phyloP scores from a whole-genome alignment of 1,140 invertebrate genomes.

The Solen grandis region DNA sequence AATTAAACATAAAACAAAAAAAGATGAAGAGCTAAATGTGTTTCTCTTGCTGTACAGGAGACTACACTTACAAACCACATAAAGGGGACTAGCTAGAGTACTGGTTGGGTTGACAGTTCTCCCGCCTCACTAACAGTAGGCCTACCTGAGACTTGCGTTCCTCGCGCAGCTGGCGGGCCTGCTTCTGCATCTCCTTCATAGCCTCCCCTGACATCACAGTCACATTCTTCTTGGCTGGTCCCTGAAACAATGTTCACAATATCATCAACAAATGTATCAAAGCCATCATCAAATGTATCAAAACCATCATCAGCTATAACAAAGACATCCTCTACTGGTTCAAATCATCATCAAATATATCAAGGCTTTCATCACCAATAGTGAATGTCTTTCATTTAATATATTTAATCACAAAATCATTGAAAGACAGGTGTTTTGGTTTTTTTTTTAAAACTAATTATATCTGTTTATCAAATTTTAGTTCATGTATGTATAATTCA shows the following conservation, averaged over 20 bases:
- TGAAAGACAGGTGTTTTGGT: no score
- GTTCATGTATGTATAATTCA: no score
- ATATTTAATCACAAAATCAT: no score
- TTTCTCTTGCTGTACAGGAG: no score
- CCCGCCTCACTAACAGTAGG: not conserved
- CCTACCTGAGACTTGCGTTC: constrained; percentile 68
- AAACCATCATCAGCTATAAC: not conserved
- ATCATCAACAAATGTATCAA: not conserved
- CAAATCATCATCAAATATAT: not conserved
- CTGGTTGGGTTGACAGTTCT: not conserved
- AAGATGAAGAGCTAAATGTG: no score
- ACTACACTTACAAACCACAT: not conserved
- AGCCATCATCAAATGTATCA: not conserved
- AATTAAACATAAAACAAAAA: no score
- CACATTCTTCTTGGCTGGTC: constrained; percentile 73
- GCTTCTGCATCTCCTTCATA: constrained; percentile 79
- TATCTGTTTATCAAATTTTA: no score
- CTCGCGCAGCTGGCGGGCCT: constrained; percentile 76
- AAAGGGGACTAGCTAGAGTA: not conserved
- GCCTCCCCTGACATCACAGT: constrained; percentile 74
- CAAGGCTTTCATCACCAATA: not conserved
- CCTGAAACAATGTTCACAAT: constrained; percentile 47
- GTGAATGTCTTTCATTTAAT: not conserved
- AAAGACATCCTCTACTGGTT: not conserved
- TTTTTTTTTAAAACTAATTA: no score